Conservation (phyloP, 2,113 vertebrate species). For the Picathartes gymnocephalus region DNA sequence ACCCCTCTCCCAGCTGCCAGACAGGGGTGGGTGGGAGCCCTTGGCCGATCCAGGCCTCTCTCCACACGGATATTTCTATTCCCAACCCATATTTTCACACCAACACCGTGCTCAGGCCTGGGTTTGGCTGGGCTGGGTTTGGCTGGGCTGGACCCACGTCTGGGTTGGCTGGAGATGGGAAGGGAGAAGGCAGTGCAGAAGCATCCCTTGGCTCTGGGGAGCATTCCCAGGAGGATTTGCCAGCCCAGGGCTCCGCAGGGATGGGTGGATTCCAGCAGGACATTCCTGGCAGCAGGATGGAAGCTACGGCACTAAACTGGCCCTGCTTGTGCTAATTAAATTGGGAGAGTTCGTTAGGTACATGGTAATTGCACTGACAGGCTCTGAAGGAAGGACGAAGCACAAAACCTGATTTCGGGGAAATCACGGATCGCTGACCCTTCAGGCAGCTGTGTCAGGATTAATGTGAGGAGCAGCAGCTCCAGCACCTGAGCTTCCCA, state of each 20-base stretch:
- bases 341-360: constrained; percentile 67
- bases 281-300: constrained; percentile 48
- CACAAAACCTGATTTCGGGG: constrained; percentile 52
- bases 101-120: neutral
- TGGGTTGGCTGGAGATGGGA: fast-evolving
- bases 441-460: neutral
- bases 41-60: neutral
- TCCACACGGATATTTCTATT: neutral
- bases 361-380: constrained; percentile 59
- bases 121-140: neutral
- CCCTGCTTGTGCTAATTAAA: constrained; percentile 60
- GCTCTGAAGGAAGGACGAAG: constrained; percentile 46
- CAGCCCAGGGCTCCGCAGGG: neutral
- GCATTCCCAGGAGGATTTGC: neutral
- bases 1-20: neutral
- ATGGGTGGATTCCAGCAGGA: neutral
- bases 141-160: fast-evolving
- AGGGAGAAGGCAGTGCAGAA: neutral
- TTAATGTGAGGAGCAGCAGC: neutral
- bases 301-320: constrained; percentile 33
- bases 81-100: neutral
- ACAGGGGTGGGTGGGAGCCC: too few relatives aligned
- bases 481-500: neutral
- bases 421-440: constrained; percentile 3
- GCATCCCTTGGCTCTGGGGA: neutral